These are phyloP conservation scores for Hofmannophila pseudospretella DNA, from an alignment of 2,888 invertebrate species.

Conservation along the genomic window DNA sequence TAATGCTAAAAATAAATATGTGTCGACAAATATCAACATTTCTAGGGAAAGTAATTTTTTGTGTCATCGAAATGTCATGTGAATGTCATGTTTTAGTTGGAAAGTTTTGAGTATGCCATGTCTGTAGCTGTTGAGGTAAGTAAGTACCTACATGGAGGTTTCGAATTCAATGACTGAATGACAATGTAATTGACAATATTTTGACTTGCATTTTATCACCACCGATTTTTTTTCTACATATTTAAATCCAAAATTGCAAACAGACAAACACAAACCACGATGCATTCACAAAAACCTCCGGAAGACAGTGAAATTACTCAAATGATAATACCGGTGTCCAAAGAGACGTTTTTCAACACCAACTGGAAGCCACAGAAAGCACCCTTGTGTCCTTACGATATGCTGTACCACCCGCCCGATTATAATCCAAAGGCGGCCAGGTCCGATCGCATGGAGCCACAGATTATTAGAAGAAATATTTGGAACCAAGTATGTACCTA, in stretches of 20 bases:
- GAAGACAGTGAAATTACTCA: constrained; percentile 35
- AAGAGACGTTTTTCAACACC: constrained; percentile 57
- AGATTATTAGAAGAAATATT: constrained; percentile 60
- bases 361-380: constrained; percentile 41
- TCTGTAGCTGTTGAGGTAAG: no score
- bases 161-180: no score
- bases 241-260: neutral
- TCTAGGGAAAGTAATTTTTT: no score
- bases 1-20: constrained; percentile 10
- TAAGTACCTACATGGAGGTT: no score
- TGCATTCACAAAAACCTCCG: constrained; percentile 11
- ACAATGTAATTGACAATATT: neutral
- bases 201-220: neutral
- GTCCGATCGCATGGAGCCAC: constrained; percentile 60
- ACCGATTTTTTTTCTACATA: neutral
- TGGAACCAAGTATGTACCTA: constrained; percentile 55
- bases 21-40: neutral
- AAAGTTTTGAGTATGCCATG: no score
- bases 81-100: no score
- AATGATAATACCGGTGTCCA: constrained; percentile 61
- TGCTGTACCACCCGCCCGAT: constrained; percentile 66
- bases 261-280: constrained; percentile 7
- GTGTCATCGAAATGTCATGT: no score
- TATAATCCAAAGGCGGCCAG: constrained; percentile 64
- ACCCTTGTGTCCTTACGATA: constrained; percentile 60